Evolutionary conservation across 2,113 vertebrate genomes (phyloP), one percentile per base, ranked within the genome.

Genomic region (Sarotherodon lohbergeri): DNA sequence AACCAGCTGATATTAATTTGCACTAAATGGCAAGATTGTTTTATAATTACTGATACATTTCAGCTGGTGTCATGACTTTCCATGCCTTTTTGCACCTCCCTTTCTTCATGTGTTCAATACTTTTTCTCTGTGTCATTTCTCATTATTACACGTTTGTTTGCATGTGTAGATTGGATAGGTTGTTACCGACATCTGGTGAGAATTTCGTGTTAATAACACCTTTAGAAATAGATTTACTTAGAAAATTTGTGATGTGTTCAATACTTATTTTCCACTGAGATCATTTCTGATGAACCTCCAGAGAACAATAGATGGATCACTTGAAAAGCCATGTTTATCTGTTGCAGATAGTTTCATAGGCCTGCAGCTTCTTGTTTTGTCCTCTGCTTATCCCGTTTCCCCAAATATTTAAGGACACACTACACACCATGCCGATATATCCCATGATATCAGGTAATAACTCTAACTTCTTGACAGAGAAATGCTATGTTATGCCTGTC

Each of bases 151-250:
- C 61, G 13, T 66, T 66, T 39, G 34, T 66, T 66, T 66, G 0
- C 61, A 66, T 39, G 10, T 22, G 61, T 66, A 39, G 34, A 39
- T 66, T 1, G 61, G 61, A 39, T 39, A 13, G 0, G 1, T 66
- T 66, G 61, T 39, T 39, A 13, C 61, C 0, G 1, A 66, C 61
- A 66, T 66, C 34, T 66, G 34, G 34, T 66, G 34, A 66, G 61
- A 66, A 66, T 66, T 66, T 66, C 19, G 39, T 22, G 10, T 66
- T 39, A 13, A 39, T 66, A 66, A 3, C 0, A 0, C 61, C 61
- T 66, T 66, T 66, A 39, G 34, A 66, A 66, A 66, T 0, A 66
- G 61, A 39, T 39, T 66, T 22, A 39, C 61, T 39, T 66, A 0
- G 19, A 66, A 66, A 66, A 13, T 66, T 66, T 39, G 19, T 66